Conservation (phyloP, 2,113 vertebrate genomes). For the Anolis carolinensis region DNA sequence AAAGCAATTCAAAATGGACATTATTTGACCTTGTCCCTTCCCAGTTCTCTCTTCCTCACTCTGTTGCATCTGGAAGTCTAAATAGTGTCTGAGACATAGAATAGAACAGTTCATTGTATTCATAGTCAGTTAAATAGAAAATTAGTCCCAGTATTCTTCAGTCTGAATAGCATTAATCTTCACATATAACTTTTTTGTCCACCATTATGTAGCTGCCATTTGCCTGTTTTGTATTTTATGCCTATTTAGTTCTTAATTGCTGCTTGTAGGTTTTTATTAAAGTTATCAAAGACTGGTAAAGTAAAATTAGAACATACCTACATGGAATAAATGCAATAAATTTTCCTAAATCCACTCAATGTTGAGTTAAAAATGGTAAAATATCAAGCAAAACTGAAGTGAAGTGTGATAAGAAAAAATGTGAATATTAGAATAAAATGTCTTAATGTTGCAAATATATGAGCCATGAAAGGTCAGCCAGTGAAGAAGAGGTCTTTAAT, state of each 20-base stretch:
- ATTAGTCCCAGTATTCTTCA: neutral
- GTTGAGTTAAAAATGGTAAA: conserved; percentile 44
- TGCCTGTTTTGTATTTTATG: conserved; percentile 26
- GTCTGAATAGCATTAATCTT: conserved; percentile 6
- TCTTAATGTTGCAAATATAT: neutral
- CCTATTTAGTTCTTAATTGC: conserved; percentile 8
- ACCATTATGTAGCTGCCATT: neutral
- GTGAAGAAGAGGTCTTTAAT: conserved; percentile 49
- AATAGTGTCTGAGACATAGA: neutral
- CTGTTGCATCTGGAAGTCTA: neutral
- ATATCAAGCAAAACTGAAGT: conserved; percentile 42
- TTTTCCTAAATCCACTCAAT: conserved; percentile 22
- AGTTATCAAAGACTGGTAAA: neutral
- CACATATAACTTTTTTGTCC: conserved; percentile 1
- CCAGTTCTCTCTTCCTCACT: neutral
- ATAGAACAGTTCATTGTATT: neutral
- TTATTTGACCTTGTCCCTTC: conserved; percentile 5
- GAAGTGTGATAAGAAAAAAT: conserved; percentile 35
- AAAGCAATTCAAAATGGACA: conserved; percentile 8
- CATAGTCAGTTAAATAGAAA: neutral
- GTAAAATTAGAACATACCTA: conserved; percentile 24
- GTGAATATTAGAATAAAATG: conserved; percentile 25
- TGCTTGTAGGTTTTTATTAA: conserved; percentile 6
- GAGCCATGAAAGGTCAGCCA: conserved; percentile 34
- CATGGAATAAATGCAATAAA: conserved; percentile 30